Base-by-base conservation (phyloP, 2,888 invertebrate genomes). In the Cephus nigrinus region DNA sequence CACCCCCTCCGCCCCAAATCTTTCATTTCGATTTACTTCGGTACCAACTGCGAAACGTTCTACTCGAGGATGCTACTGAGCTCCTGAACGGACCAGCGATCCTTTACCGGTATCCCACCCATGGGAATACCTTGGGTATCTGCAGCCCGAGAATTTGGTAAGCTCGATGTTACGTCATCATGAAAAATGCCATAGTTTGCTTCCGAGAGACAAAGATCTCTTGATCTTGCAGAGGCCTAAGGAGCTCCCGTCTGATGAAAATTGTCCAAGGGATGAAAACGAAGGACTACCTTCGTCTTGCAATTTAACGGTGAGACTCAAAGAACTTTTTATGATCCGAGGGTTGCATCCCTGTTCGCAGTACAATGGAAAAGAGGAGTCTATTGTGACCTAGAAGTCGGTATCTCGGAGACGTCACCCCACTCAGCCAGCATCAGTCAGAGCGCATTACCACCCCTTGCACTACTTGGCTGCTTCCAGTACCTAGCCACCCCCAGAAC, bases 381-480 rank as follows among this genome's bases (percentile, higher is more conserved):
- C 85, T 80, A 86, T 87, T 85, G 86, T 87, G 86, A 87, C 83
- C 84, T 77, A 83, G 79, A 84, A 88, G 84, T 85, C 86, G 82
- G 80, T 84, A 86, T 84, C 86, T 82, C 88, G 81, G 82, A 86
- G 85, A 86, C 80, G 81, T 83, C 81, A 80, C 84, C 80, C 83
- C 84, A 76, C 84, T 82, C 85, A 86, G 81, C 81, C 84, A 83
- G 84, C 85, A 88, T 87, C 88, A 86, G 88, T 88, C 88, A 88
- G 83, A 81, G 81, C 83, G 85, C 84, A 88, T 88, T 88, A 87
- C 86, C 77, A 80, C 74, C 79, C 76, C 79, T 74, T 73, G 74
- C 75, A 68, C 36, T 75, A 33, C 81, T 76, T 72, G 76, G 78
- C 69, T 79, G 75, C 73, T 55, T 69, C 69, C 75, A 75, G 80